Conservation (phyloP, 1,140 invertebrate species). For the Ostrea denselamellosa region DNA sequence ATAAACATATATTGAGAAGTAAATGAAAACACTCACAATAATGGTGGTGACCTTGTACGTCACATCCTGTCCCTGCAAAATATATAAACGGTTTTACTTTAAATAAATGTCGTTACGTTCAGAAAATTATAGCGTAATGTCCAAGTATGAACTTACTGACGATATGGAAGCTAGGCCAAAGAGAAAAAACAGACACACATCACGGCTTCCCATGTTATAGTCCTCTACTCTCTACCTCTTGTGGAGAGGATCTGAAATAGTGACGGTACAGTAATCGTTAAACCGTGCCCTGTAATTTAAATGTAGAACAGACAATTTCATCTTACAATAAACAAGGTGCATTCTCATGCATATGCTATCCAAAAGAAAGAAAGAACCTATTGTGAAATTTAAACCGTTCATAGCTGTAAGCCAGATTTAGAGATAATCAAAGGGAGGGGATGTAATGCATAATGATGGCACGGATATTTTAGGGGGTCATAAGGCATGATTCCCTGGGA, state of each 20-base stretch:
- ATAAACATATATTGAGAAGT: neutral
- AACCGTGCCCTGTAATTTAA: neutral
- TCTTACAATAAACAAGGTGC: neutral
- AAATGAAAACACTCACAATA: neutral
- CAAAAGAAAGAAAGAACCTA: neutral
- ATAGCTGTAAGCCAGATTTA: no score
- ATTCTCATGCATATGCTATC: neutral
- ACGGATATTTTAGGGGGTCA: no score
- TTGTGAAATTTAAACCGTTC: no score
- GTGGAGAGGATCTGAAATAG: neutral
- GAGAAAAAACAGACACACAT: neutral
- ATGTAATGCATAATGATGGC: no score
- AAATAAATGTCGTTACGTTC: neutral
- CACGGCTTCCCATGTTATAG: neutral
- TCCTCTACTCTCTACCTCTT: neutral
- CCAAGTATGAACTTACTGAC: neutral
- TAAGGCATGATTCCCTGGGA: no score
- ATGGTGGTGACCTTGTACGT: slow-evolving; percentile 20
- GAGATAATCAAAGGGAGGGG: no score
- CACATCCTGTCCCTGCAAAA: neutral
- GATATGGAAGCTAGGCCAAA: neutral
- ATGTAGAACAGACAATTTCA: slow-evolving; percentile 29
- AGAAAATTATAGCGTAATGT: neutral
- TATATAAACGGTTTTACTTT: neutral
- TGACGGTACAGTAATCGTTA: neutral